These are phyloP conservation scores for Podarcis siculus DNA, from an alignment of 2,797 vertebrate species.

Conservation along the genomic window DNA sequence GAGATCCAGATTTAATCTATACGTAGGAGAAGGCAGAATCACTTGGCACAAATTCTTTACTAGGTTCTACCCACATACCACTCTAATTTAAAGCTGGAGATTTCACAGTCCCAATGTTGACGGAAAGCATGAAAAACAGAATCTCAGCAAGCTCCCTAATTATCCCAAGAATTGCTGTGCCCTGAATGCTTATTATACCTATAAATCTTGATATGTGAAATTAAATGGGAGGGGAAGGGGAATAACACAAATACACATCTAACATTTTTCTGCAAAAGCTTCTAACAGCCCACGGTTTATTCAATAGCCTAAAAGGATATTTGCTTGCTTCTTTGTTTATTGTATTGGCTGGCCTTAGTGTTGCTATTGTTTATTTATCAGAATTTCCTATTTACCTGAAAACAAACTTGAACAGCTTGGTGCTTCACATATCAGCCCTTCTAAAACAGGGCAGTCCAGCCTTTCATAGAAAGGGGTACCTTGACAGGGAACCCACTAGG, in stretches of 20 bases:
- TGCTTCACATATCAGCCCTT: background rate
- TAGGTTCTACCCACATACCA: background rate
- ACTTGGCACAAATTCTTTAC: background rate
- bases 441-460: background rate
- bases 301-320: constrained; percentile 50
- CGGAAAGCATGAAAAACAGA: constrained; percentile 67
- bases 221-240: constrained; percentile 45
- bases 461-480: too few species aligned
- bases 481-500: too few species aligned
- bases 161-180: constrained; percentile 57
- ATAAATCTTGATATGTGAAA: constrained; percentile 69
- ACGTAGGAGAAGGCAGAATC: background rate
- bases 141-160: constrained; percentile 64
- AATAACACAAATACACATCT: constrained; percentile 59
- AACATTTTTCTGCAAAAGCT: constrained; percentile 54
- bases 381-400: background rate
- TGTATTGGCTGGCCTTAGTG: constrained; percentile 40
- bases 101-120: constrained; percentile 69
- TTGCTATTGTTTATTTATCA: constrained; percentile 19
- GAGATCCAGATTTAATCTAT: background rate
- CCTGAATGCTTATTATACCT: constrained; percentile 61
- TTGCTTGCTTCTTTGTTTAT: constrained; percentile 39
- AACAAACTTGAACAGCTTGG: background rate
- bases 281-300: constrained; percentile 40
- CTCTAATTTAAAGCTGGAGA: constrained; percentile 58